phyloP scores from a whole-genome alignment of 2,888 invertebrate genomes.

The Chrysopilus asiliformis region DNA sequence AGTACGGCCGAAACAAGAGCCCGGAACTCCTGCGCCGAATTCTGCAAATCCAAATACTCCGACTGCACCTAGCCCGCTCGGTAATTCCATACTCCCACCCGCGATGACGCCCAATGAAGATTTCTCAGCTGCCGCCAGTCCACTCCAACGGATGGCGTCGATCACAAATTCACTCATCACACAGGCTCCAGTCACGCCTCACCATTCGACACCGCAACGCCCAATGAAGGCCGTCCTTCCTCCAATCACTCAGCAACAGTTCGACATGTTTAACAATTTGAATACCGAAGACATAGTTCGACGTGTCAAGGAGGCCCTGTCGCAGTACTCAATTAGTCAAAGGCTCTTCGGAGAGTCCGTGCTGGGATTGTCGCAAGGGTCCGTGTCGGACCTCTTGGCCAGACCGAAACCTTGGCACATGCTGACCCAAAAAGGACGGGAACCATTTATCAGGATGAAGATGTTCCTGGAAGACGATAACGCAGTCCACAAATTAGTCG shows the following conservation, averaged over 20 bases:
- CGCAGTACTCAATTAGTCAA: slow-evolving; percentile 95
- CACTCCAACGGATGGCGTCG: slow-evolving; percentile 93
- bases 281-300: slow-evolving; percentile 98
- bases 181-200: slow-evolving; percentile 73
- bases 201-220: slow-evolving; percentile 70
- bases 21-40: slow-evolving; percentile 47
- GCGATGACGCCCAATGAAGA: slow-evolving; percentile 71
- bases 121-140: slow-evolving; percentile 78
- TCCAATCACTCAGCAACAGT: slow-evolving; percentile 97
- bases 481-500: slow-evolving; percentile 87
- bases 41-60: slow-evolving; percentile 38
- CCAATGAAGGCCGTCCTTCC: slow-evolving; percentile 93
- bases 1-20: slow-evolving; percentile 73
- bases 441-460: slow-evolving; percentile 96
- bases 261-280: slow-evolving; percentile 93
- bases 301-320: slow-evolving; percentile 86
- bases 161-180: slow-evolving; percentile 94
- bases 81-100: slow-evolving; percentile 75
- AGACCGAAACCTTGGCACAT: slow-evolving; percentile 99
- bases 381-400: slow-evolving; percentile 92
- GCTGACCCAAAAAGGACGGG: slow-evolving; percentile 92
- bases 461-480: slow-evolving; percentile 95
- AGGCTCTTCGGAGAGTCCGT: slow-evolving; percentile 96
- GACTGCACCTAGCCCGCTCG: slow-evolving; percentile 70
- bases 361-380: slow-evolving; percentile 91